Conservation (phyloP, 23 tunicate species). For the Styela clava region DNA sequence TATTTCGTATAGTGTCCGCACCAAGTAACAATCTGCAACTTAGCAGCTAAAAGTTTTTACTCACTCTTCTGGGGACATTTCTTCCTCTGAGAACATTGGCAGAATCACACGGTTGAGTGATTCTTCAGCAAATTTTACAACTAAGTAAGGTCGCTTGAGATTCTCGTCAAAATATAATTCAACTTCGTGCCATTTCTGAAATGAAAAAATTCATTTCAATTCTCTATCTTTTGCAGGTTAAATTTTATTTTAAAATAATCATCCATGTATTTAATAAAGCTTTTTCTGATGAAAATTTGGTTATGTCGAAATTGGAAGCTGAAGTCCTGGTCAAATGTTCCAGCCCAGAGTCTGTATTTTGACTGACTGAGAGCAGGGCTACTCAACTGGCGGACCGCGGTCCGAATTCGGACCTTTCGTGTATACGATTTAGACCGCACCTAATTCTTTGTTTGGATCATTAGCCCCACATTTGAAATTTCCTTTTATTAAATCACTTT, state of each 20-base stretch:
- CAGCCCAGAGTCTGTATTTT: neutral
- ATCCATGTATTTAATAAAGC: no score
- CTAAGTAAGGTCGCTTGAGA: slow-evolving; percentile 5
- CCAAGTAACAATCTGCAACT: no score
- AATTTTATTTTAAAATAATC: no score
- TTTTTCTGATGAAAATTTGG: neutral
- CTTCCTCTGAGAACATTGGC: slow-evolving; percentile 2
- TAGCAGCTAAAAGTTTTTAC: no score
- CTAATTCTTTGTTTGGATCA: no score
- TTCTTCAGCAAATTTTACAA: slow-evolving; percentile 23
- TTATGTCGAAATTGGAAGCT: neutral
- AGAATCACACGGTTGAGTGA: slow-evolving; percentile 7
- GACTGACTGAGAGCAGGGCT: neutral
- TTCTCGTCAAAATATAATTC: slow-evolving; percentile 13
- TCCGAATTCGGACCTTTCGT: no score
- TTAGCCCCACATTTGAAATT: no score
- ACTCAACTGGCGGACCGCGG: neutral
- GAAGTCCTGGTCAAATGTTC: neutral
- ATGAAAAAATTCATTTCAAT: neutral
- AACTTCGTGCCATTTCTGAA: slow-evolving; percentile 26
- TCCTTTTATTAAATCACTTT: no score
- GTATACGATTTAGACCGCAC: no score
- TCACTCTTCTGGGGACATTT: slow-evolving; percentile 7
- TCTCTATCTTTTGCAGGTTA: no score
- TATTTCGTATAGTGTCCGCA: no score